These are phyloP conservation scores for Aradophagus sp. DNA, from an alignment of 1,140 invertebrate genomes.

Conservation along the genomic window DNA sequence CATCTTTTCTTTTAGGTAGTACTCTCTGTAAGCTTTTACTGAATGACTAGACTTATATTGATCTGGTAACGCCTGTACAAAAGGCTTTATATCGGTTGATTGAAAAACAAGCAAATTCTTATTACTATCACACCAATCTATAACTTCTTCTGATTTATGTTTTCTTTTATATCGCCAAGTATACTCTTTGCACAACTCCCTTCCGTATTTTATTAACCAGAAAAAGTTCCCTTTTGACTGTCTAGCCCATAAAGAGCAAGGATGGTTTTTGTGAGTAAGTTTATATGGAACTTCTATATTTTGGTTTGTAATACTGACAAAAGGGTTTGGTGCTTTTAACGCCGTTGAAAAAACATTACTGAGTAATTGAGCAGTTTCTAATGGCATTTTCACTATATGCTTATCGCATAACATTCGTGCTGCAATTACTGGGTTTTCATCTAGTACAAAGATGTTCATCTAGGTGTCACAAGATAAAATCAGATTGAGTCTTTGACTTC, in stretches of 20 bases:
- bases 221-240: constrained; percentile 9
- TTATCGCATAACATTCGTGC: constrained; percentile 18
- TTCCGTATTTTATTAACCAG: constrained; percentile 9
- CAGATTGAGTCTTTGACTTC: constrained; percentile 9
- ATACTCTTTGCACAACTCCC: constrained; percentile 9
- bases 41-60: constrained; percentile 9
- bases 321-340: constrained; percentile 16
- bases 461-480: constrained; percentile 1
- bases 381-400: constrained; percentile 18
- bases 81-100: constrained; percentile 12
- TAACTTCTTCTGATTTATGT: constrained; percentile 12
- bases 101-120: constrained; percentile 16
- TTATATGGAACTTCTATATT: constrained; percentile 19
- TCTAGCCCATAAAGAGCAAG: constrained; percentile 18
- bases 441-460: constrained; percentile 19
- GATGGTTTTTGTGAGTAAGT: constrained; percentile 19
- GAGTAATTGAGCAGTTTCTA: constrained; percentile 19
- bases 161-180: constrained; percentile 11
- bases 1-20: constrained; percentile 15
- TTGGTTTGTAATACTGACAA: constrained; percentile 13
- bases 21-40: constrained; percentile 11
- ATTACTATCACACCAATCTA: constrained; percentile 18
- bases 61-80: constrained; percentile 11
- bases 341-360: constrained; percentile 17
- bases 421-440: constrained; percentile 18